These are phyloP conservation scores for Cyanoderma ruficeps DNA, from an alignment of 2,113 vertebrate genomes.

Conservation along the genomic window DNA sequence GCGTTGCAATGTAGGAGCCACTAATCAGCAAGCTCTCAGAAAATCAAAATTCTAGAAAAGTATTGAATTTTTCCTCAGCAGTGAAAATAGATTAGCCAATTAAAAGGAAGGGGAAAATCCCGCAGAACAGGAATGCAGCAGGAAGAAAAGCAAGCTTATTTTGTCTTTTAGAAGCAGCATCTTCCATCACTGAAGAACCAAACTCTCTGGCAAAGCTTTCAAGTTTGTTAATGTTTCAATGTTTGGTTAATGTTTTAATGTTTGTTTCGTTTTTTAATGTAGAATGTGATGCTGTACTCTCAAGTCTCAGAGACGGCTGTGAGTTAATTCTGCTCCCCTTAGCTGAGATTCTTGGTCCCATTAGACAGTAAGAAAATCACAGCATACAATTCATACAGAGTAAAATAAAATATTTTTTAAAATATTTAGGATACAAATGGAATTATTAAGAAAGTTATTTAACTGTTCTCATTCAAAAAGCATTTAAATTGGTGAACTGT, in stretches of 20 bases:
- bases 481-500: not conserved
- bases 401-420: not conserved
- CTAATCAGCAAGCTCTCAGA: not conserved
- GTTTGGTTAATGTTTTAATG: too few relatives aligned
- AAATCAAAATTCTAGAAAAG: not conserved
- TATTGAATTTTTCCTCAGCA: not conserved
- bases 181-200: not conserved
- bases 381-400: not conserved
- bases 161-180: not conserved
- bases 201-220: not conserved
- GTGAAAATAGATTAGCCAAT: not conserved
- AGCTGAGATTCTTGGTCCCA: not conserved
- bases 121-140: not conserved
- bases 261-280: too few relatives aligned
- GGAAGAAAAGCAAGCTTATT: not conserved
- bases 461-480: not conserved
- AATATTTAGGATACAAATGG: not conserved
- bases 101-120: fast-evolving
- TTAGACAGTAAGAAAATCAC: not conserved
- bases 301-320: not conserved
- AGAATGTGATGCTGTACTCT: not conserved
- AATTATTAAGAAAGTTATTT: not conserved
- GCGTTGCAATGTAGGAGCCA: not conserved
- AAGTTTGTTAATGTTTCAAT: not conserved
- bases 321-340: not conserved